phyloP scores from a whole-genome alignment of 2,888 invertebrate species.

The Cheilosia pagana region DNA sequence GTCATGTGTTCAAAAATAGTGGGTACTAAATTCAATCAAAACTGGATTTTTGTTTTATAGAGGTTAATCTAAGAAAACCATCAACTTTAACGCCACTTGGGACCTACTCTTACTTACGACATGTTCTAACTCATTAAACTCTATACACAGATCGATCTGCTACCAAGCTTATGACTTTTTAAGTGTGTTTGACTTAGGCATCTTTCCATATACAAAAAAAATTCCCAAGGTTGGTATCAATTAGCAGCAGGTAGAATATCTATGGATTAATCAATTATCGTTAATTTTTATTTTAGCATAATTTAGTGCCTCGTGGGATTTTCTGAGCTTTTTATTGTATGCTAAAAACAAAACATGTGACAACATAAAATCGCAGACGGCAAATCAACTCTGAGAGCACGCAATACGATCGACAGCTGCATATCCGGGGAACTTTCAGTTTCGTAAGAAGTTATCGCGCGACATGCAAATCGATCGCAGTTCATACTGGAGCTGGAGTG shows the following conservation, averaged over 20 bases:
- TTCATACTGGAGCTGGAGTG: slow-evolving; percentile 28
- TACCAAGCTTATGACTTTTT: neutral
- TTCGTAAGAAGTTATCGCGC: slow-evolving; percentile 1
- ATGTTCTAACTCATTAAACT: too few species aligned
- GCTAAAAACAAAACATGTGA: neutral
- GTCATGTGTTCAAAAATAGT: slow-evolving; percentile 20
- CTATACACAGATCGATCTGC: too few species aligned
- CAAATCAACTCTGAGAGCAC: neutral
- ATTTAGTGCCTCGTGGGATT: neutral
- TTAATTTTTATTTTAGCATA: neutral
- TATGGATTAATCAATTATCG: neutral
- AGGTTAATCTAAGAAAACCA: slow-evolving; percentile 18
- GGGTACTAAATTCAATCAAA: neutral
- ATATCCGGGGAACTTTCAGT: slow-evolving; percentile 41
- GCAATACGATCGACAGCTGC: slow-evolving; percentile 36
- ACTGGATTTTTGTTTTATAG: neutral
- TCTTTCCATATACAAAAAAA: neutral
- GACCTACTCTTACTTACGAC: too few species aligned
- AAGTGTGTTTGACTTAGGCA: neutral
- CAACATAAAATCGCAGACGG: neutral
- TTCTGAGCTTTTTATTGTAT: neutral
- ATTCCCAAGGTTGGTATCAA: neutral
- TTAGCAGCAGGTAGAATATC: neutral
- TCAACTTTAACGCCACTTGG: neutral
- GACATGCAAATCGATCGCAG: slow-evolving; percentile 56